Conservation (phyloP, 1,140 invertebrate genomes). For the silkworm (Bombyx mori) region DNA sequence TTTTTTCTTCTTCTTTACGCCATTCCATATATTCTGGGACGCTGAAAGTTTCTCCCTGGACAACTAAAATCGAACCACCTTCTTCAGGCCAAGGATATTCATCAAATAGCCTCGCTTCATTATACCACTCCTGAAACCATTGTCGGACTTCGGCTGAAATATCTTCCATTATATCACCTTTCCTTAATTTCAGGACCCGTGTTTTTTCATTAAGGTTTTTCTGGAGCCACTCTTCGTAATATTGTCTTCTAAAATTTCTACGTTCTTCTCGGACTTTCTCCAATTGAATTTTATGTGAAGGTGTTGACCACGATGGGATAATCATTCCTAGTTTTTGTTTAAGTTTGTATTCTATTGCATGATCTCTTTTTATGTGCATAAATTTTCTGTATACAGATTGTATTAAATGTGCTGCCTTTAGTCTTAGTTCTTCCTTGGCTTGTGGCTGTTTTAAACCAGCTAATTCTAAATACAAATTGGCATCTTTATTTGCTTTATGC, state of each 20-base stretch:
- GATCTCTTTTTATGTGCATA: conserved; percentile 46
- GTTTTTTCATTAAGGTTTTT: conserved; percentile 71
- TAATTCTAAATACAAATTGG: conserved; percentile 51
- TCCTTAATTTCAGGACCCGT: conserved; percentile 70
- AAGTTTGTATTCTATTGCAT: conserved; percentile 28
- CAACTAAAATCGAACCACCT: conserved; percentile 57
- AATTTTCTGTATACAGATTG: conserved; percentile 40
- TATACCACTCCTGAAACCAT: conserved; percentile 76
- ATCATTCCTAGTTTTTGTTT: conserved; percentile 49
- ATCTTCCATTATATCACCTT: conserved; percentile 77
- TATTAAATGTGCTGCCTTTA: conserved; percentile 37
- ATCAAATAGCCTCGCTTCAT: conserved; percentile 42
- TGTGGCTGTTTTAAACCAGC: conserved; percentile 48
- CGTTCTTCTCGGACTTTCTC: conserved; percentile 67
- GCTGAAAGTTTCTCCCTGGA: conserved; percentile 57
- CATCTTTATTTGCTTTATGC: conserved; percentile 43
- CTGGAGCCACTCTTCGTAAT: conserved; percentile 67
- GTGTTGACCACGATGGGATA: conserved; percentile 36
- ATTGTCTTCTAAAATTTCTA: conserved; percentile 63
- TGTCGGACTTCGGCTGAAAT: conserved; percentile 78
- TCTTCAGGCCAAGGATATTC: conserved; percentile 59
- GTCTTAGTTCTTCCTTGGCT: conserved; percentile 29
- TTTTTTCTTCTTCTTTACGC: conserved; percentile 45
- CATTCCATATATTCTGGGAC: conserved; percentile 55
- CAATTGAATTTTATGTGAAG: conserved; percentile 60